phyloP scores from a whole-genome alignment of 2,113 vertebrate genomes.

The Setophaga coronata region DNA sequence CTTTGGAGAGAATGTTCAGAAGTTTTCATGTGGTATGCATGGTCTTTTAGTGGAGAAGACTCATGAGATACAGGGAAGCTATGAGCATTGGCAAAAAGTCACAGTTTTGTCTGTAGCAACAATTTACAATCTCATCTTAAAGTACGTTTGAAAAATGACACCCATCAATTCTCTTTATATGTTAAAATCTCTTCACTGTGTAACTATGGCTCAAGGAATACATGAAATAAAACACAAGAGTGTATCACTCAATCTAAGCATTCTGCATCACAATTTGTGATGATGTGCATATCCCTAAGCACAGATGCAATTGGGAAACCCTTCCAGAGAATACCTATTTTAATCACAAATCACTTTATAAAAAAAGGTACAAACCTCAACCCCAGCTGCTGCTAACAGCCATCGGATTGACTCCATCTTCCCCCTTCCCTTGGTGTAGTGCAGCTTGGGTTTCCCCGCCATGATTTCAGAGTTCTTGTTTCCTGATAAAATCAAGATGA shows the following conservation, averaged over 20 bases:
- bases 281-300: not conserved
- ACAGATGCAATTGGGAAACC: not conserved
- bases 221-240: not conserved
- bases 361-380: constrained; percentile 77
- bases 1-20: not conserved
- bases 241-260: not conserved
- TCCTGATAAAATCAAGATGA: constrained; percentile 32
- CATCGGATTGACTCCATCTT: constrained; percentile 91
- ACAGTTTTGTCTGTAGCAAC: not conserved
- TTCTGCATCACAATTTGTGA: not conserved
- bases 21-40: not conserved
- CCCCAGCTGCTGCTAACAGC: constrained; percentile 83
- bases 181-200: not conserved
- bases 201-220: not conserved
- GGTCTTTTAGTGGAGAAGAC: not conserved
- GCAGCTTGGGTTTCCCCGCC: constrained; percentile 80
- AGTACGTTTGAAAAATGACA: not conserved
- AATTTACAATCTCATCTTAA: not conserved
- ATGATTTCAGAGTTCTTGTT: constrained; percentile 57
- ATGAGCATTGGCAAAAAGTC: not conserved
- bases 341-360: not conserved
- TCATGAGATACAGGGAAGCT: not conserved
- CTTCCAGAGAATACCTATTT: not conserved
- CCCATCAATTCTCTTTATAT: not conserved
- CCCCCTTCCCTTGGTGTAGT: constrained; percentile 85